phyloP scores from a whole-genome alignment of 2,888 invertebrate genomes.

The Melanchra persicariae region DNA sequence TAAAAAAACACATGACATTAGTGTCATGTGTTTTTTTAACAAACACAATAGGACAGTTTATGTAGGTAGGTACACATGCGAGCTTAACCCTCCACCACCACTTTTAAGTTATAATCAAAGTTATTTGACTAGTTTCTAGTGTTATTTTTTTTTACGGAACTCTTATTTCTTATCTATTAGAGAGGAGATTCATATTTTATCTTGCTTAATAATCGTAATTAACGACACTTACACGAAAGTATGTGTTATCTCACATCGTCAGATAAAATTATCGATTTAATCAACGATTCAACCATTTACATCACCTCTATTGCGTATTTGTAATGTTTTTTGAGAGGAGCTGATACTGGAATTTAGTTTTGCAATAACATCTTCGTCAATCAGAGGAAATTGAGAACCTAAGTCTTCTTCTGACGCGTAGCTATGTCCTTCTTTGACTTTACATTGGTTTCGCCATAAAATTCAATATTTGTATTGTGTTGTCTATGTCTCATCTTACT shows the following conservation, averaged over 20 bases:
- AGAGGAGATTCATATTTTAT: conserved; percentile 34
- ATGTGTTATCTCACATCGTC: conserved; percentile 29
- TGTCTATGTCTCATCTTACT: background rate
- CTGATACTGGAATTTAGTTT: conserved; percentile 20
- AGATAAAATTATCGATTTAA: conserved; percentile 44
- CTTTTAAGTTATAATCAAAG: too few species aligned
- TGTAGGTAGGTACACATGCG: too few species aligned
- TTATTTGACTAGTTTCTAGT: too few species aligned
- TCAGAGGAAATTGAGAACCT: background rate
- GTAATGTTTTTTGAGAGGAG: conserved; percentile 45
- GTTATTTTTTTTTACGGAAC: background rate
- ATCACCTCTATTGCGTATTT: conserved; percentile 31
- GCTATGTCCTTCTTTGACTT: too few species aligned
- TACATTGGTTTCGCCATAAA: too few species aligned
- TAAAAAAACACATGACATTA: too few species aligned
- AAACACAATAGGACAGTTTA: too few species aligned
- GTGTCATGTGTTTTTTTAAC: too few species aligned
- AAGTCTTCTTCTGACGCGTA: too few species aligned
- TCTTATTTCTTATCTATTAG: background rate
- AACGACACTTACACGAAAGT: conserved; percentile 47
- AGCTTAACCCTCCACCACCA: too few species aligned
- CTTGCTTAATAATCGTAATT: conserved; percentile 31
- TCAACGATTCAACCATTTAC: conserved; percentile 35
- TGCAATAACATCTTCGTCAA: conserved; percentile 30
- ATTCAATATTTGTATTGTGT: too few species aligned